Evolutionary conservation across 23 tunicate genomes (phyloP), one percentile per base, ranked within the genome.

Genomic region (Phallusia fumigata): DNA sequence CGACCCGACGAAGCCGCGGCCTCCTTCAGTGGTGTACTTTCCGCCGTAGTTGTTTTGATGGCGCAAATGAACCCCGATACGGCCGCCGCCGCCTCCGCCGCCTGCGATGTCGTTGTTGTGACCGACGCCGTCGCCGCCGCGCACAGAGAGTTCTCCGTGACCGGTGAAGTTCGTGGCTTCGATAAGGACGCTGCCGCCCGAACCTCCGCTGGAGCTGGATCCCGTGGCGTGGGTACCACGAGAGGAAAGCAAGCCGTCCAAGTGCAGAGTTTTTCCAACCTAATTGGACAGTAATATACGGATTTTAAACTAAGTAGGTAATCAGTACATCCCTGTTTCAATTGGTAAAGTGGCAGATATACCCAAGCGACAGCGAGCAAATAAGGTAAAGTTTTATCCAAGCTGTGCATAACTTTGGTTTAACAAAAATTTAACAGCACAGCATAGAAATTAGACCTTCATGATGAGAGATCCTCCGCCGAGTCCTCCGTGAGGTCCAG

Each of bases 21-120:
- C 83, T 44, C 83, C 83, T n/a, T 80, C 83, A 0, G 83, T 64
- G 32, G 83, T 80, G 83, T 64, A 80, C 50, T 31, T 26, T 24
- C 83, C 83, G 0, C 74, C 83, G 74, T 80, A 80, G 74, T 80
- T 80, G 74, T 80, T 80, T 75, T 80, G 83, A 40, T 80, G 83
- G n/a, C 83, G 36, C 11, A 80, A 0, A 64, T 80, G 83, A 18
- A 80, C 44, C 8, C 74, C 83, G 19, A 80, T 30, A 21, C 83
- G 73, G 0, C 83, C 83, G n/a, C 83, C 83, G 52, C 83, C 83
- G 18, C 83, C 83, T 0, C 83, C 83, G 31, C 83, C 74, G 45
- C 50, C 65, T 19, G 52, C 73, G 16, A 45, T 18, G 24, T 45
- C 53, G 24, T 45, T 45, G 51, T 80, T 53, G 32, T 34, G 30